phyloP scores from a whole-genome alignment of 2,888 invertebrate species.

The Nemotelus nigrinus region DNA sequence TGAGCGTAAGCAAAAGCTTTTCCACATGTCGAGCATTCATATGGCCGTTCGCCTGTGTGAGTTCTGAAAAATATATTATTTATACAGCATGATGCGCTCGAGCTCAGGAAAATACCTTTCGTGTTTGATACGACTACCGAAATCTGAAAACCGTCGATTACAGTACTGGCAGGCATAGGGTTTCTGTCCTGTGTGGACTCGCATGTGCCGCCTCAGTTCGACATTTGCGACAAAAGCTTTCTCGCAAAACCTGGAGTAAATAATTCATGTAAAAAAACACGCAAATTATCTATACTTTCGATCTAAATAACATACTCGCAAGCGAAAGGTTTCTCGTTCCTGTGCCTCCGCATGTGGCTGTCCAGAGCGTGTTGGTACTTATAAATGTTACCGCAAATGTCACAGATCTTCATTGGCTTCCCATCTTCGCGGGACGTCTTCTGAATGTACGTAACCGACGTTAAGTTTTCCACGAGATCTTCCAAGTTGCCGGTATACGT shows the following conservation, averaged over 20 bases:
- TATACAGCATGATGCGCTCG: background rate
- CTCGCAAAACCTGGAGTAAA: conserved; percentile 60
- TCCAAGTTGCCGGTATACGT: background rate
- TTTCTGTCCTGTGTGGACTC: conserved; percentile 64
- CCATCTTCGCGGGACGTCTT: conserved; percentile 43
- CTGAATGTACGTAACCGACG: conserved; percentile 44
- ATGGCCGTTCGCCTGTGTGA: conserved; percentile 63
- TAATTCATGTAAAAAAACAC: conserved; percentile 12
- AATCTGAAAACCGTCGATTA: conserved; percentile 63
- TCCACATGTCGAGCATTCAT: conserved; percentile 60
- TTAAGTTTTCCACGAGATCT: conserved; percentile 18
- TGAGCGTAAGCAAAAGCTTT: conserved; percentile 64
- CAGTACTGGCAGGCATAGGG: conserved; percentile 63
- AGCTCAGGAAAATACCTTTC: conserved; percentile 55
- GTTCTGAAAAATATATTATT: conserved; percentile 52
- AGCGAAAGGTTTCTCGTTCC: conserved; percentile 62
- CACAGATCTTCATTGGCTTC: conserved; percentile 61
- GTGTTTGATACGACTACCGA: conserved; percentile 64
- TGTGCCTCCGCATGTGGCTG: conserved; percentile 63
- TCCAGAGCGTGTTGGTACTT: conserved; percentile 63
- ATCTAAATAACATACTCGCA: conserved; percentile 60
- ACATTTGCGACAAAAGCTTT: conserved; percentile 64
- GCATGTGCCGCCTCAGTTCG: conserved; percentile 63
- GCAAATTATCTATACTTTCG: background rate
- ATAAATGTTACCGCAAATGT: conserved; percentile 64